These are phyloP conservation scores for Siphlonurus alternatus DNA, from an alignment of 2,888 invertebrate genomes.

Conservation along the genomic window DNA sequence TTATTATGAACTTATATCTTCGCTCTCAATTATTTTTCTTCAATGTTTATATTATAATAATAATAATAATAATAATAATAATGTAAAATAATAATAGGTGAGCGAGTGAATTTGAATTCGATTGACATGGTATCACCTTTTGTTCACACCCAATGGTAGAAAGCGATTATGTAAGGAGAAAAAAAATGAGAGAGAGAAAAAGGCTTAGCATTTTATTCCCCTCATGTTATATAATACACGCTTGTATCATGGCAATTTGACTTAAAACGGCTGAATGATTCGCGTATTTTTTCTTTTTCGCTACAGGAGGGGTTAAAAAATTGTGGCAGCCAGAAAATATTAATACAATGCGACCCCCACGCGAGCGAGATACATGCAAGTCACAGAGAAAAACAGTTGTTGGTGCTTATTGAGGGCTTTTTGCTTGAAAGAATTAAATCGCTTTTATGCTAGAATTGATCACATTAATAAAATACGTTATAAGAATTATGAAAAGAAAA, in stretches of 20 bases:
- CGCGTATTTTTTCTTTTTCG: neutral
- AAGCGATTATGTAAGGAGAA: neutral
- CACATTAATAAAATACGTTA: neutral
- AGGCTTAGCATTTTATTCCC: neutral
- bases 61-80: too few relatives aligned
- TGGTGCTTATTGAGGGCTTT: neutral
- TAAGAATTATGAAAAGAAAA: neutral
- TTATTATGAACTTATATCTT: too few relatives aligned
- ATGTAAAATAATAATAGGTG: too few relatives aligned
- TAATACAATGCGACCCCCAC: neutral
- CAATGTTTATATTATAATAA: too few relatives aligned
- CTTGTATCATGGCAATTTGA: neutral
- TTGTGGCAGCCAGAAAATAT: neutral
- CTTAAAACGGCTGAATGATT: neutral
- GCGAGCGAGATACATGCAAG: neutral
- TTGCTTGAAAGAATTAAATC: neutral
- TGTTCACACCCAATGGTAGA: neutral
- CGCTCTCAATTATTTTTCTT: too few relatives aligned
- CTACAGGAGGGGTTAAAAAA: neutral
- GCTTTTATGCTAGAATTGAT: neutral
- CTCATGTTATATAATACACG: too few relatives aligned
- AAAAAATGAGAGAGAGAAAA: neutral
- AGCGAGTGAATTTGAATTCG: neutral
- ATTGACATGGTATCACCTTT: neutral
- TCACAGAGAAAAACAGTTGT: neutral